phyloP scores from a whole-genome alignment of 2,888 invertebrate species.

The Sympetrum striolatum region DNA sequence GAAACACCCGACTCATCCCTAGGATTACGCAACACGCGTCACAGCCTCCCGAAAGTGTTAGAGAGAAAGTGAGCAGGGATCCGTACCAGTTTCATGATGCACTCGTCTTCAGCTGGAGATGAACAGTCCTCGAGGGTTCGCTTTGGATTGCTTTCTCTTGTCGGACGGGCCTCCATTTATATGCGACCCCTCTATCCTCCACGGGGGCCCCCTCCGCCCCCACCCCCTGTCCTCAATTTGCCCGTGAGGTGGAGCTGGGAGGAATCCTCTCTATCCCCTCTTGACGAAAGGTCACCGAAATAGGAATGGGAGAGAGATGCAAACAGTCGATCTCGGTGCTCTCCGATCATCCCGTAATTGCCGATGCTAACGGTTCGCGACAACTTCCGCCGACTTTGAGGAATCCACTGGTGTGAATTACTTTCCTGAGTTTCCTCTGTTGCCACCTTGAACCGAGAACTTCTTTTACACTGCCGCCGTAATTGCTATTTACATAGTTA shows the following conservation, averaged over 20 bases:
- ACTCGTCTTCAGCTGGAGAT: neutral
- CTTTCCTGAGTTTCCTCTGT: no score
- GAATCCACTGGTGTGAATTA: no score
- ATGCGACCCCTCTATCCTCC: neutral
- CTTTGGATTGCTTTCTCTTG: neutral
- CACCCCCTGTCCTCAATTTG: conserved; percentile 6
- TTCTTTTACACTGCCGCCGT: no score
- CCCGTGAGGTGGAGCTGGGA: conserved; percentile 11
- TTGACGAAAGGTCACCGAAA: neutral
- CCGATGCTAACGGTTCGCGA: no score
- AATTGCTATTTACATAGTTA: no score
- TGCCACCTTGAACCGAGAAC: no score
- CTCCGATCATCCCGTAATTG: neutral
- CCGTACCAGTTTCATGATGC: conserved; percentile 37
- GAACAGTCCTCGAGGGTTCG: neutral
- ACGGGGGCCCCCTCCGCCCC: neutral
- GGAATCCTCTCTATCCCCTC: neutral
- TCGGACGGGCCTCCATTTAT: neutral
- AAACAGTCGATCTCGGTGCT: neutral
- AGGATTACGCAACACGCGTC: no score
- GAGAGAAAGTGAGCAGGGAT: no score
- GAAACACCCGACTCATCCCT: no score
- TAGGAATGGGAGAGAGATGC: neutral
- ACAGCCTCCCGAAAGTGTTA: no score
- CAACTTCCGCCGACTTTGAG: no score